Evolutionary conservation across 2,113 vertebrate genomes (phyloP), one percentile per base, ranked within the genome.

Genomic region (Zapus hudsonius): DNA sequence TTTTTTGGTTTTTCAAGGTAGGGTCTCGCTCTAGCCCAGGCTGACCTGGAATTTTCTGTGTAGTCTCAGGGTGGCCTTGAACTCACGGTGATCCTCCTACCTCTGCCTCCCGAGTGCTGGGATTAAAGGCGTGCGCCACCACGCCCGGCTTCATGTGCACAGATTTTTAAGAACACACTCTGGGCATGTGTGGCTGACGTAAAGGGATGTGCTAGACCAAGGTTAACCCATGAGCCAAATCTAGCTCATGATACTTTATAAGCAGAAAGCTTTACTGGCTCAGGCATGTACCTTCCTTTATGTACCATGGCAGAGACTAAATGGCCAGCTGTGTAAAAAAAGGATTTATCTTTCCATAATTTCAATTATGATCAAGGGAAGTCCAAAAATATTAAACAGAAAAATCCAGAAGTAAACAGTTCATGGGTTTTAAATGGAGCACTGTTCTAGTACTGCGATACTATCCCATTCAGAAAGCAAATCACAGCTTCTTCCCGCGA

Each of bases 231-330:
- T 7, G 55, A 83, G 89, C 70, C 83, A 79, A 63, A 74, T 42
- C 31, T 8, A 27, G 75, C 19, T 63, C 31, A 25, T 8, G n/a
- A 6, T 7, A 7, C 78, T 87, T 31, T 72, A 36, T 83, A 69
- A 93, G n/a, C n/a, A 82, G 82, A 88, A 84, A 70, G 73, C 75
- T 92, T 90, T 73, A 78, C 0, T 66, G 22, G 85, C 63, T 12
- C 20, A 72, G 31, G 31, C 67, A 57, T 22, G 16, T 27, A 63
- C 47, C 25, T 63, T 72, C 78, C 64, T 61, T 73, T 57, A 47
- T 12, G 17, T 63, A 23, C 59, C 11, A 11, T 11, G 31, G 69
- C 63, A 90, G 67, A 92, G 87, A 72, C 27, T 3, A 27, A 36
- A 72, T 7, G 40, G 80, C 20, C 67, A 69, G 29, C 19, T 20